These are phyloP conservation scores for Vollenhovia emeryi DNA, from an alignment of 1,140 invertebrate species.

Conservation along the genomic window DNA sequence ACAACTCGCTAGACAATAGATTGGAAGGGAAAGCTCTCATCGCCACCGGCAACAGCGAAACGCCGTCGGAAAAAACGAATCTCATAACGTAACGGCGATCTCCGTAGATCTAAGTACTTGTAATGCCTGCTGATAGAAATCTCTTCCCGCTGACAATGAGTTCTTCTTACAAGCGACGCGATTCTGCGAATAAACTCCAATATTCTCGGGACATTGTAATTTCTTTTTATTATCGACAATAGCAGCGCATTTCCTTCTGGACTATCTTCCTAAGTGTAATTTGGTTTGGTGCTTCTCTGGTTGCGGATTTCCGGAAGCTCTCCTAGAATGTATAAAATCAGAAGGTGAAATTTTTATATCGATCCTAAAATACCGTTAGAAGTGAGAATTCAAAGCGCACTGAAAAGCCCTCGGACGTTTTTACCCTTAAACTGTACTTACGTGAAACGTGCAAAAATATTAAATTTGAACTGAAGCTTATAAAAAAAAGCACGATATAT, in stretches of 20 bases:
- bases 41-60: slow-evolving; percentile 68
- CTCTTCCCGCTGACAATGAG: not conserved
- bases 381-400: not conserved
- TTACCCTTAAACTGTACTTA: slow-evolving; percentile 19
- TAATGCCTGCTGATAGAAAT: slow-evolving; percentile 34
- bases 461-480: slow-evolving; percentile 1
- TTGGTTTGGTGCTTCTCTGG: not conserved
- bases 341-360: slow-evolving; percentile 15
- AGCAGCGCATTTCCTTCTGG: not conserved
- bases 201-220: slow-evolving; percentile 13
- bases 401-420: not conserved
- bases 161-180: not conserved
- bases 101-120: slow-evolving; percentile 10
- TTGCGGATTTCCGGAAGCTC: slow-evolving; percentile 11
- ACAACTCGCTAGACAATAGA: slow-evolving; percentile 77
- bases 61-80: slow-evolving; percentile 79
- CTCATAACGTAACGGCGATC: slow-evolving; percentile 76
- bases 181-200: slow-evolving; percentile 4
- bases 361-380: not conserved
- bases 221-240: not conserved
- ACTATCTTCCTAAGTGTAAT: slow-evolving; percentile 27
- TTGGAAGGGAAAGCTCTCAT: slow-evolving; percentile 73
- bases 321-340: not conserved
- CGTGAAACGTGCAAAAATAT: slow-evolving; percentile 4
- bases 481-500: not conserved